Conservation (phyloP, 2,888 invertebrate genomes). For the Synanthedon formicaeformis region DNA sequence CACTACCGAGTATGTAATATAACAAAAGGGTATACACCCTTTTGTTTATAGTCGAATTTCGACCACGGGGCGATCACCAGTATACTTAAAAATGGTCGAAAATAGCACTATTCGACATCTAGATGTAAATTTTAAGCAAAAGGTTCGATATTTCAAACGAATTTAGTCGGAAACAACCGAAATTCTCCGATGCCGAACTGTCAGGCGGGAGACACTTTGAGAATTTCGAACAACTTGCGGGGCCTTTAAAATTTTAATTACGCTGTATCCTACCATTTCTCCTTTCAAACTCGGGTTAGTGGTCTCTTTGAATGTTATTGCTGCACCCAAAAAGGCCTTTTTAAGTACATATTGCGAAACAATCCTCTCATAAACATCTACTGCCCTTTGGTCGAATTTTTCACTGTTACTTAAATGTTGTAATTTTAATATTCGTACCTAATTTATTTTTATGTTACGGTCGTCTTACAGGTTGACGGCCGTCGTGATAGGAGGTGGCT, state of each 20-base stretch:
- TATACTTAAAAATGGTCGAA: too few relatives aligned
- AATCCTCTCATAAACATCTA: neutral
- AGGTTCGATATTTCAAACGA: neutral
- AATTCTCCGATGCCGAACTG: constrained; percentile 19
- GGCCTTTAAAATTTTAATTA: constrained; percentile 43
- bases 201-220: constrained; percentile 13
- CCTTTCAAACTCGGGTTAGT: constrained; percentile 13
- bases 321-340: constrained; percentile 16
- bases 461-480: too few relatives aligned
- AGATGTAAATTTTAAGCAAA: too few relatives aligned
- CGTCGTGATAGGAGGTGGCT: too few relatives aligned
- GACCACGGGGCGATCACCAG: too few relatives aligned
- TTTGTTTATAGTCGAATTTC: too few relatives aligned
- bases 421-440: too few relatives aligned
- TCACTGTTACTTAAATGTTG: neutral
- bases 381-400: neutral
- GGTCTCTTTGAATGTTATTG: constrained; percentile 25
- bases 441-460: too few relatives aligned
- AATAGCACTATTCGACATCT: too few relatives aligned
- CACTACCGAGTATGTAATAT: too few relatives aligned
- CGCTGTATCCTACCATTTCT: constrained; percentile 23
- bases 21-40: too few relatives aligned
- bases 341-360: constrained; percentile 9
- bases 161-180: constrained; percentile 13
- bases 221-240: constrained; percentile 24